phyloP scores from a whole-genome alignment of 2,797 vertebrate species.

The Lophura swinhoii region DNA sequence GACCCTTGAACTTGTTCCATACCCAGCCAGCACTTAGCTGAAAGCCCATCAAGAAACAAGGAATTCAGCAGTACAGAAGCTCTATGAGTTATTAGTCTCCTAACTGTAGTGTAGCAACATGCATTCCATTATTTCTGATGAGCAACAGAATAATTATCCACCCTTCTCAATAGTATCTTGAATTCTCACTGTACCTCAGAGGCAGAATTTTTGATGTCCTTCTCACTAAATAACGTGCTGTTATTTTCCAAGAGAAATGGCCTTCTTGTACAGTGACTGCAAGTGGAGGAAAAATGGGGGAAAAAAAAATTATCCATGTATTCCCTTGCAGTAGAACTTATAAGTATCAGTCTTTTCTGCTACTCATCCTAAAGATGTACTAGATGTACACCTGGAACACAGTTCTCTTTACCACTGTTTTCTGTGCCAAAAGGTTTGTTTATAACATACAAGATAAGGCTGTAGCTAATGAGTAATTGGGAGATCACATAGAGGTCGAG shows the following conservation, averaged over 20 bases:
- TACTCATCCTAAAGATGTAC: neutral
- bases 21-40: neutral
- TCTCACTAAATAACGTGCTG: neutral
- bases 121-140: neutral
- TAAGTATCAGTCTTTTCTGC: neutral
- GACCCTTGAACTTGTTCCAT: neutral
- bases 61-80: neutral
- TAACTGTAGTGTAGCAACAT: neutral
- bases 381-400: neutral
- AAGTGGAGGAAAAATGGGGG: neutral
- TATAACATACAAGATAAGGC: neutral
- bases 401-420: neutral
- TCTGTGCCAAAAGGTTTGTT: neutral
- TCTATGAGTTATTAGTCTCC: neutral
- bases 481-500: neutral
- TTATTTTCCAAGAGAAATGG: neutral
- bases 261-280: neutral
- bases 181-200: neutral
- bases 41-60: neutral
- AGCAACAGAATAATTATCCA: neutral
- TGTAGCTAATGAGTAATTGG: slow-evolving; percentile 25
- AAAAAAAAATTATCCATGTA: neutral
- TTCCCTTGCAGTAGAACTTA: fast-evolving
- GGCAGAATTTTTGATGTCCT: neutral
- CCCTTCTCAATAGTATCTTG: neutral